These are phyloP conservation scores for Propithecus coquereli DNA, from an alignment of 2,113 vertebrate genomes.

Conservation along the genomic window DNA sequence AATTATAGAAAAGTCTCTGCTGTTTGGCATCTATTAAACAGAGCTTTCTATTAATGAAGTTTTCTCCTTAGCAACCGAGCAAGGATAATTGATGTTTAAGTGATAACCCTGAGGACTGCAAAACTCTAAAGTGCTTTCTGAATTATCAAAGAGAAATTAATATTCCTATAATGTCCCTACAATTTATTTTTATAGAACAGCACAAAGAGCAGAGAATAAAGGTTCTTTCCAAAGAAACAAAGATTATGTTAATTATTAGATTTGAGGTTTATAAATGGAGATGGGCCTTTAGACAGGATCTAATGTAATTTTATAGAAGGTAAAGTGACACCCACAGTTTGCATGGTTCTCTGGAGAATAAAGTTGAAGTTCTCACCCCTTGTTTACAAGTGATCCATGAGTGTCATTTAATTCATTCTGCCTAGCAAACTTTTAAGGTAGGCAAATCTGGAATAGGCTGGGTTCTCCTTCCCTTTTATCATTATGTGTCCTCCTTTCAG, in stretches of 20 bases:
- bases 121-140: slow-evolving; percentile 26
- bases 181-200: slow-evolving; percentile 9
- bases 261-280: background rate
- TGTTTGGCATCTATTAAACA: slow-evolving; percentile 10
- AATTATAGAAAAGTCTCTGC: slow-evolving; percentile 19
- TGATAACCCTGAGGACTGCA: slow-evolving; percentile 37
- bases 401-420: background rate
- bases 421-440: background rate
- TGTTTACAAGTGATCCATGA: background rate
- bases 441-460: background rate
- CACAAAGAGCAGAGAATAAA: slow-evolving; percentile 22
- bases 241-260: background rate
- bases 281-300: background rate
- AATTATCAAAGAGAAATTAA: slow-evolving; percentile 51
- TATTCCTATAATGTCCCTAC: slow-evolving; percentile 27
- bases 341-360: background rate
- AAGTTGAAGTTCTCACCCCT: fast-evolving
- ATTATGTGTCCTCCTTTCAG: background rate
- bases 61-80: slow-evolving; percentile 52
- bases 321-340: background rate
- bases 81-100: slow-evolving; percentile 55
- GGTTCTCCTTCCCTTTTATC: background rate
- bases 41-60: slow-evolving; percentile 37
- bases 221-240: background rate
- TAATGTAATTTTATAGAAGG: background rate